Evolutionary conservation across 2,113 vertebrate species (phyloP), one percentile per base, ranked within the genome.

Genomic region (Typhlomys cinereus): DNA sequence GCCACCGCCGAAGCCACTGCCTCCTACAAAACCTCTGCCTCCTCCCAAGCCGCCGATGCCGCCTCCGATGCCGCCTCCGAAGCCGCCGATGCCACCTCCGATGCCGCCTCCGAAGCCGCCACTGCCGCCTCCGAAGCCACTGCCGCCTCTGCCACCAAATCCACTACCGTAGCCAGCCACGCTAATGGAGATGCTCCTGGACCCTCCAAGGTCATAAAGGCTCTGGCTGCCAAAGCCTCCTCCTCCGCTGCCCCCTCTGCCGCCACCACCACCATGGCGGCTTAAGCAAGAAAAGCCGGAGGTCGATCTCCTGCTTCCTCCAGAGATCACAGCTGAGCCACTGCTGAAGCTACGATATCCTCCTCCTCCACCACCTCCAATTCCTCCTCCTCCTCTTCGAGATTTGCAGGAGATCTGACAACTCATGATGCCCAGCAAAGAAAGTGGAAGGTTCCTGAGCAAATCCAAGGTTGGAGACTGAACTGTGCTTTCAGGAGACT

Each of bases 171-270:
- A 85, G 81, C 95, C 79, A 75, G 93, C 96, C 88, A 96, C 95
- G 11, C 93, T 96, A 21, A 39, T 88, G 87, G 96, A 97, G 95
- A 96, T 97, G 88, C 95, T 95, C 85, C 81, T 96, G 90, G n/a
- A 71, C 21, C 95, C 96, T 93, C 96, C 95, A 7, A 97, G 96
- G 70, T 94, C 90, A 52, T 94, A 52, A 18, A 96, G 95, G 54
- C 95, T 96, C 78, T 34, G 89, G 25, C 96, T 97, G 85, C 95
- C 74, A 67, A 94, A 96, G 82, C 92, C 75, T 0, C 95, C 85
- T 62, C 86, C 75, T 2, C 94, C 41, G 0, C 39, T 50, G 85
- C 91, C 94, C 15, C 85, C 78, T 20, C 93, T 12, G 0, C 95
- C 95, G 41, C 95, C 95, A 1, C 96, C 96, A 48, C 95, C 95